These are phyloP conservation scores for Montipora foliosa DNA, from an alignment of 64 coral and sea anemone genomes.

Conservation along the genomic window DNA sequence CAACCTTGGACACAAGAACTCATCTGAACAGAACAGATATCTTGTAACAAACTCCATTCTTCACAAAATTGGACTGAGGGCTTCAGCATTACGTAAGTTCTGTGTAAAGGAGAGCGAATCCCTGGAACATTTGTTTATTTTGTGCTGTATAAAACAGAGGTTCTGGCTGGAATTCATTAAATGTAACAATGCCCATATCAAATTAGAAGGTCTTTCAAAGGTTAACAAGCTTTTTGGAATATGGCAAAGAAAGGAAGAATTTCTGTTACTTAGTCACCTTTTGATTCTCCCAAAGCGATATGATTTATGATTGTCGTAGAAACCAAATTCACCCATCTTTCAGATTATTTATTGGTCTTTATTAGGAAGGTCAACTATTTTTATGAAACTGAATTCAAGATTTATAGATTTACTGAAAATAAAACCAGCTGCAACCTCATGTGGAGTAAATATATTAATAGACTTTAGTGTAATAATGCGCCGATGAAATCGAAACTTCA, in stretches of 20 bases:
- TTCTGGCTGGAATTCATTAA: background rate
- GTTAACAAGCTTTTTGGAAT: background rate
- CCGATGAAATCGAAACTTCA: too few species aligned
- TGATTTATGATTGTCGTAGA: constrained; percentile 4
- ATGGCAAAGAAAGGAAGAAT: background rate
- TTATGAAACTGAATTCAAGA: too few species aligned
- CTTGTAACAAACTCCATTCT: background rate
- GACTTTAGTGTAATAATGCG: too few species aligned
- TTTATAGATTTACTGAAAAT: too few species aligned
- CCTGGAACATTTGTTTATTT: background rate
- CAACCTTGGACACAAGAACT: too few species aligned
- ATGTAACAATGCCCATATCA: background rate
- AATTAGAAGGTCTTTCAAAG: background rate
- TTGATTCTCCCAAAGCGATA: background rate
- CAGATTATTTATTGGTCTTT: background rate
- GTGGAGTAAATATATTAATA: too few species aligned
- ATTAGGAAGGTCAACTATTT: too few species aligned
- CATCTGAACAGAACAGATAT: background rate
- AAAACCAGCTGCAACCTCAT: too few species aligned
- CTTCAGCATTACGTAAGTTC: background rate
- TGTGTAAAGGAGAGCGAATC: background rate
- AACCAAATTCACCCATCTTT: background rate
- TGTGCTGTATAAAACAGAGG: background rate
- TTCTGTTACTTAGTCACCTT: background rate
- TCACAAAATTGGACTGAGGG: background rate